Conservation (phyloP, 2,797 vertebrate species). For the Tamandua tetradactyla region DNA sequence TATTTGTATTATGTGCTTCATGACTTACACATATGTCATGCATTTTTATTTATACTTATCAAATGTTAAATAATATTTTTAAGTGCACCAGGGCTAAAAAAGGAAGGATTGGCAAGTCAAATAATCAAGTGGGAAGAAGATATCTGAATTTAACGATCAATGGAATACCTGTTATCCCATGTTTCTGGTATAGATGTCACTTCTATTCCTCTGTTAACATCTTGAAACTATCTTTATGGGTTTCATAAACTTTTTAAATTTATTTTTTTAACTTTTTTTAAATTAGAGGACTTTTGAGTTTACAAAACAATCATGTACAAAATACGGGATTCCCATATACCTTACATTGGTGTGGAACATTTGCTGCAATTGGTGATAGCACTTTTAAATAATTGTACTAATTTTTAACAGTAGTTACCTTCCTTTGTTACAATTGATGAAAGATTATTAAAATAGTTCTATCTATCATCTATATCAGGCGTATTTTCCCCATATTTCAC, state of each 20-base stretch:
- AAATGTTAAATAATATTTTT: neutral
- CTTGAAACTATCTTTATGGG: neutral
- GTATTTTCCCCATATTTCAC: no score
- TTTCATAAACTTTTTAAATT: neutral
- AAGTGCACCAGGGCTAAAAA: neutral
- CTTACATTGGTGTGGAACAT: no score
- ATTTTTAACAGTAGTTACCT: no score
- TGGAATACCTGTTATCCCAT: neutral
- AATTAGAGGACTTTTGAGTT: no score
- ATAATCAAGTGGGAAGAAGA: neutral
- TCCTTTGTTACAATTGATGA: no score
- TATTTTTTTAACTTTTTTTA: no score
- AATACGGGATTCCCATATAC: no score
- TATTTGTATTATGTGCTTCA: neutral
- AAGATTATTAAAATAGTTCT: no score
- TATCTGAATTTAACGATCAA: neutral
- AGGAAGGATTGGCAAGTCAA: neutral
- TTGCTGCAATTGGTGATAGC: no score
- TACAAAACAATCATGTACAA: no score
- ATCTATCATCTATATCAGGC: no score
- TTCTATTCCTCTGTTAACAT: neutral
- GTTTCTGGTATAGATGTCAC: neutral
- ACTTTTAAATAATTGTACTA: no score
- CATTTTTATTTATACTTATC: neutral
- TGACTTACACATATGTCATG: neutral